These are phyloP conservation scores for Melikaiella ostensackeni DNA, from an alignment of 2,888 invertebrate species.

Conservation along the genomic window DNA sequence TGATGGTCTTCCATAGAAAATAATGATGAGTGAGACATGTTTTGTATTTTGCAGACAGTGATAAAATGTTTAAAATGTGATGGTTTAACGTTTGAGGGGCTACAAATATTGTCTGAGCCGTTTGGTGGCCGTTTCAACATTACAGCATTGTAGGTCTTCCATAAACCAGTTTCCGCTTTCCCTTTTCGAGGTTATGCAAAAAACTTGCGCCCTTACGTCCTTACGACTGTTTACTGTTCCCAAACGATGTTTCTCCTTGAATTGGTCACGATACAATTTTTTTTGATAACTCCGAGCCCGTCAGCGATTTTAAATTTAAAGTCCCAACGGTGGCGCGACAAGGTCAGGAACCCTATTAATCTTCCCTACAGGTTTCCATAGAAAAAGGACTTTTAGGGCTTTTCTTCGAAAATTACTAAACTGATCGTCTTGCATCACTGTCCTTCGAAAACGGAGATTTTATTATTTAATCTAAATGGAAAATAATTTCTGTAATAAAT, in stretches of 20 bases:
- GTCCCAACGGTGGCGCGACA: conserved; percentile 2
- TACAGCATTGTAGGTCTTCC: conserved; percentile 29
- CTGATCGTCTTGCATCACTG: conserved; percentile 20
- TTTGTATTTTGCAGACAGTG: conserved; percentile 31
- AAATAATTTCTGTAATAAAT: neutral
- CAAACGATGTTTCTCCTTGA: conserved; percentile 64
- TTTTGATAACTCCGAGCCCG: conserved; percentile 43
- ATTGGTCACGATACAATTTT: conserved; percentile 62
- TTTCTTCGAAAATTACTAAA: conserved; percentile 32
- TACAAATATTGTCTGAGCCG: conserved; percentile 3
- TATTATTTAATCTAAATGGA: neutral
- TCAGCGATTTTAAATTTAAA: conserved; percentile 15
- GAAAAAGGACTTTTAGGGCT: conserved; percentile 19
- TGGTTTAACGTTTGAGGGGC: conserved; percentile 17
- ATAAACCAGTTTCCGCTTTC: conserved; percentile 58
- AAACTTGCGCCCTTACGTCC: conserved; percentile 58
- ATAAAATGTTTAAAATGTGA: conserved; percentile 31
- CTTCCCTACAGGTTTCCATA: conserved; percentile 22
- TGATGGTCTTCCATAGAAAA: conserved; percentile 2
- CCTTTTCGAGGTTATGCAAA: conserved; percentile 62
- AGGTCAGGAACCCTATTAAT: conserved; percentile 32
- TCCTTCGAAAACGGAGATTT: neutral
- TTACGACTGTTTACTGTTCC: conserved; percentile 58
- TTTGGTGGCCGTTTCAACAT: conserved; percentile 27
- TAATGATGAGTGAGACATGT: neutral